Evolutionary conservation across 2,797 vertebrate genomes (phyloP).

Genomic region (Coluber constrictor): DNA sequence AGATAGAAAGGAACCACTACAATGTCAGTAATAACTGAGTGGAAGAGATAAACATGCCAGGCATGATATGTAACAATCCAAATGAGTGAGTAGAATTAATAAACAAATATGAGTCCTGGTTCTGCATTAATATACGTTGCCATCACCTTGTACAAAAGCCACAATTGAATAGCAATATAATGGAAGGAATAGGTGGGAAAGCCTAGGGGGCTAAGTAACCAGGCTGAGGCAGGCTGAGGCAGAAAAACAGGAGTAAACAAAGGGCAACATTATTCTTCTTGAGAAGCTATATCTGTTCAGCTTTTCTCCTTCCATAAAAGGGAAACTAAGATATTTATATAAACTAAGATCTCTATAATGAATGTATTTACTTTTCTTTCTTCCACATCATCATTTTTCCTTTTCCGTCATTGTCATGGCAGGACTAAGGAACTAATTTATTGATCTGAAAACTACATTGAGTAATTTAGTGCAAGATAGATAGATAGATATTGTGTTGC

Average conservation of each 20-base stretch:
- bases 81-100: not conserved
- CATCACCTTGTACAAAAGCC: not conserved
- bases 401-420: not conserved
- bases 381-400: not conserved
- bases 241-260: not conserved
- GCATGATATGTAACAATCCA: not conserved
- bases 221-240: not conserved
- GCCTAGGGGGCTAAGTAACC: not conserved
- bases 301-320: not conserved
- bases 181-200: not conserved
- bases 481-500: not conserved
- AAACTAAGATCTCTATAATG: not conserved
- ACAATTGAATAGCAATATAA: not conserved
- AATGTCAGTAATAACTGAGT: not conserved
- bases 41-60: conserved; percentile 12
- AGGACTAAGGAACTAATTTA: not conserved
- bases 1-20: not conserved
- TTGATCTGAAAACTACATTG: not conserved
- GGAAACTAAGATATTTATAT: not conserved
- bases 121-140: not conserved
- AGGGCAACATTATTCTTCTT: not conserved
- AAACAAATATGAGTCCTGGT: not conserved
- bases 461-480: not conserved
- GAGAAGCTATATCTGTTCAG: not conserved
- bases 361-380: not conserved